phyloP scores from a whole-genome alignment of 2,113 vertebrate species.

The Electrona antarctica region DNA sequence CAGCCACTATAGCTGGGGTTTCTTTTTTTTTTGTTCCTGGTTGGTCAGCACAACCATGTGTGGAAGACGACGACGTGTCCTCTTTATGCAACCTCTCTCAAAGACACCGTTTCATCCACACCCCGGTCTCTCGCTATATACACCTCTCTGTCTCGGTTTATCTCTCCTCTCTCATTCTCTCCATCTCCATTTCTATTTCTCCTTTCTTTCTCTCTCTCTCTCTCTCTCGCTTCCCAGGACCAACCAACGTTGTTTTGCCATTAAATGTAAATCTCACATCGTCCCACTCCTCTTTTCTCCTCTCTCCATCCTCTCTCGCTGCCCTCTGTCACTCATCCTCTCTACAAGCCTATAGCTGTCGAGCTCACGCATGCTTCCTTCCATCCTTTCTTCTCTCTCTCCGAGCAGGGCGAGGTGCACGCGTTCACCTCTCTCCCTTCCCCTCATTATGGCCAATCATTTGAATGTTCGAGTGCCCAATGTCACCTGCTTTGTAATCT shows the following conservation, averaged over 20 bases:
- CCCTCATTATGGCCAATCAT: slow-evolving; percentile 91
- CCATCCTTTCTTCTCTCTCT: slow-evolving; percentile 56
- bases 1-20: slow-evolving; percentile 45
- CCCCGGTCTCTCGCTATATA: slow-evolving; percentile 21
- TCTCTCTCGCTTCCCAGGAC: slow-evolving; percentile 3
- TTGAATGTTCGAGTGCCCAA: slow-evolving; percentile 85
- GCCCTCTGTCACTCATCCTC: slow-evolving; percentile 43
- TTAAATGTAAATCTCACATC: slow-evolving; percentile 81
- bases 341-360: slow-evolving; percentile 36
- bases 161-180: background rate
- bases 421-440: slow-evolving; percentile 81
- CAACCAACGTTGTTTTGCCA: slow-evolving; percentile 47
- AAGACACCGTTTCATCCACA: slow-evolving; percentile 27
- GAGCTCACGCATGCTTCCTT: slow-evolving; percentile 53
- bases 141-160: slow-evolving; percentile 9
- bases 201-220: slow-evolving; percentile 10
- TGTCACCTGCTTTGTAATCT: slow-evolving; percentile 99
- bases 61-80: background rate
- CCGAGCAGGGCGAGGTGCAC: slow-evolving; percentile 49
- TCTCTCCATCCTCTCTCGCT: slow-evolving; percentile 54
- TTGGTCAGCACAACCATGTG: slow-evolving; percentile 65
- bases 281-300: slow-evolving; percentile 43
- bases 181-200: slow-evolving; percentile 12
- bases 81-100: slow-evolving; percentile 34
- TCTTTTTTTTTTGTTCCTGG: slow-evolving; percentile 31